Conservation (phyloP, 2,888 invertebrate genomes). For the Dicycla oo region DNA sequence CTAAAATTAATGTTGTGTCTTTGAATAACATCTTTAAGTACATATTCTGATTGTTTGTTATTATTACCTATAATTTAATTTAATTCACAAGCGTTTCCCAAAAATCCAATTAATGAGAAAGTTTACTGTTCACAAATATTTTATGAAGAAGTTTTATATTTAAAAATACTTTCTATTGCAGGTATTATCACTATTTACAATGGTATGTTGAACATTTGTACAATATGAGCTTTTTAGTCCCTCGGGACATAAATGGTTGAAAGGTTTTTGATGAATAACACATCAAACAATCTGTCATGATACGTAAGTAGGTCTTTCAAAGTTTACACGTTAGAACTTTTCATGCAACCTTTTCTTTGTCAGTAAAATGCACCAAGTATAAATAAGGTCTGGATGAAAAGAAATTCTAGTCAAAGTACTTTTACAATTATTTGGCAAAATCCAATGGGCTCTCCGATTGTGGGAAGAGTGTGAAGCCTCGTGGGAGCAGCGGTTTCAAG, state of each 20-base stretch:
- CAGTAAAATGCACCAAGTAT: not conserved
- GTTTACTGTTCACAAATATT: slow-evolving; percentile 13
- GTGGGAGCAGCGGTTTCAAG: not conserved
- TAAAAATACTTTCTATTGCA: slow-evolving; percentile 59
- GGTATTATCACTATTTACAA: slow-evolving; percentile 65
- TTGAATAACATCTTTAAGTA: not conserved
- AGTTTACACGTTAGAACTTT: slow-evolving; percentile 1
- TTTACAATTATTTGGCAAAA: slow-evolving; percentile 1
- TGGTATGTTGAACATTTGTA: slow-evolving; percentile 62
- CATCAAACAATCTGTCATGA: slow-evolving; percentile 32
- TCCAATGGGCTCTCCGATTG: too few species aligned
- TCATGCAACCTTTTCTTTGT: slow-evolving; percentile 18
- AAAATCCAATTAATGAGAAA: slow-evolving; percentile 16
- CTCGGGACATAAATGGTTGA: slow-evolving; percentile 34
- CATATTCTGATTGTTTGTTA: slow-evolving; percentile 14
- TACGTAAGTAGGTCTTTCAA: slow-evolving; percentile 13
- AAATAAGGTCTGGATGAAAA: not conserved
- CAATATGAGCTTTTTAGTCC: slow-evolving; percentile 55
- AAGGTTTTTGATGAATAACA: slow-evolving; percentile 40
- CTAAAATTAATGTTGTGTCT: not conserved
- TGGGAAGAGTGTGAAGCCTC: not conserved
- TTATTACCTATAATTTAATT: slow-evolving; percentile 6
- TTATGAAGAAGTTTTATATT: slow-evolving; percentile 27
- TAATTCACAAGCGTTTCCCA: not conserved
- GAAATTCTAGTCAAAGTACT: not conserved